Evolutionary conservation across 2,888 invertebrate genomes (phyloP), one percentile per base, ranked within the genome.

Genomic region (Ochlodes sylvanus): DNA sequence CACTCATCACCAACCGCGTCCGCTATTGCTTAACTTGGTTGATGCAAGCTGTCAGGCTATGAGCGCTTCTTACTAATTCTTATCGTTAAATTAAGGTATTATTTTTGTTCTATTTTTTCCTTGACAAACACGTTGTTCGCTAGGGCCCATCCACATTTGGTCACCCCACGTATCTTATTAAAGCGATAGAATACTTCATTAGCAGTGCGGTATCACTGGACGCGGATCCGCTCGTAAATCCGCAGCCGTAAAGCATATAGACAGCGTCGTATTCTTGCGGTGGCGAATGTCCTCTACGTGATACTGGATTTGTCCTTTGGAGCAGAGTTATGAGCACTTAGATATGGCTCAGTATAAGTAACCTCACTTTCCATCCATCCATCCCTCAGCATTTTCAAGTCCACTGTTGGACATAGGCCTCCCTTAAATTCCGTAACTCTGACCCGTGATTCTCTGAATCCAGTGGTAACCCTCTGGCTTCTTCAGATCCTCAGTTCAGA

Each of bases 231-330:
- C 81, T 88, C 89, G 88, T 88, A 88, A 87, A 86, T 87, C 85
- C 85, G 81, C 75, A 75, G 77, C 85, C 87, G 86, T 89, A 89
- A 87, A 86, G 82, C 83, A 85, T 80, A 82, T 77, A 79, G 78
- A 66, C 78, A 75, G 52, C 57, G 75, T 75, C 80, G 79, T 80
- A 81, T 80, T 83, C 80, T 74, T 79, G 79, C 77, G 73, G 79
- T 77, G 79, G 76, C 79, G 83, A 87, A 89, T 89, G 88, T 82
- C 79, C 80, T 73, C 78, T 82, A 90, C 89, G 90, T 90, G 89
- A 86, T 82, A 74, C 80, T 78, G 75, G 73, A 72, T 77, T 76
- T 77, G 73, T 80, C 58, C 52, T 47, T 81, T 76, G 70, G 27
- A 17, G 52, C 27, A 66, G 75, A 66, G n/a, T 15, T 57, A 27